Percentiles rank a stretch among this genome's conserved stretches.
phyloP scores from a whole-genome alignment of 2,113 vertebrate species.

The Micromys minutus region DNA sequence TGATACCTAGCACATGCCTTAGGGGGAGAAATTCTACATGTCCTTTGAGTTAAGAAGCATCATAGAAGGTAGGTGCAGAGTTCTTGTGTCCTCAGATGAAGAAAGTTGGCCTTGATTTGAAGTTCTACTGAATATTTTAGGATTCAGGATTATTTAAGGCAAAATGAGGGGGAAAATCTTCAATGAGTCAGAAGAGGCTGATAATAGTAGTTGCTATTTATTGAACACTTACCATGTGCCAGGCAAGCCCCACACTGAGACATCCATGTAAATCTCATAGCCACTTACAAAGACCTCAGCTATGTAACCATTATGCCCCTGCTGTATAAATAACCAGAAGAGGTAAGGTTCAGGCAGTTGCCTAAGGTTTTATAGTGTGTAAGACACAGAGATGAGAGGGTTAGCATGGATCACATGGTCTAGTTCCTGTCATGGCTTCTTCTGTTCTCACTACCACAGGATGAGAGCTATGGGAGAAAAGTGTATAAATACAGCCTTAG shows the following conservation, averaged over 20 bases:
- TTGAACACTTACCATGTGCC: not conserved
- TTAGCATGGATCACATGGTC: accelerated
- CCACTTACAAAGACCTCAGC: not conserved
- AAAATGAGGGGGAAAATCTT: not conserved
- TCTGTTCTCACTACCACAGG: not conserved
- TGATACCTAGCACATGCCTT: not conserved
- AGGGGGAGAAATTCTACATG: not conserved
- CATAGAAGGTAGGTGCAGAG: not conserved
- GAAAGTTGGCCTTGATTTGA: not conserved
- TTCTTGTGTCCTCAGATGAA: not conserved
- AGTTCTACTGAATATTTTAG: not conserved
- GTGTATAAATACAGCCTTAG: accelerated
- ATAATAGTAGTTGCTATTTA: constrained; percentile 31
- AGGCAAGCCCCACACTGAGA: not conserved
- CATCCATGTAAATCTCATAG: not conserved
- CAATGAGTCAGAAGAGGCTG: constrained; percentile 36
- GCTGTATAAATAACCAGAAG: not conserved
- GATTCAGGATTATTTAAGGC: constrained; percentile 40
- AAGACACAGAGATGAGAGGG: no score
- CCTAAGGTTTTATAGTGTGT: not conserved
- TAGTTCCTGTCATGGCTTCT: not conserved
- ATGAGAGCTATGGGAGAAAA: not conserved
- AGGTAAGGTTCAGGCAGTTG: not conserved
- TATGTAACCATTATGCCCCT: not conserved
- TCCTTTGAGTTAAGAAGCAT: not conserved